These are phyloP conservation scores for Leptoteleia sp. DNA, from an alignment of 1,140 invertebrate genomes.

Conservation along the genomic window DNA sequence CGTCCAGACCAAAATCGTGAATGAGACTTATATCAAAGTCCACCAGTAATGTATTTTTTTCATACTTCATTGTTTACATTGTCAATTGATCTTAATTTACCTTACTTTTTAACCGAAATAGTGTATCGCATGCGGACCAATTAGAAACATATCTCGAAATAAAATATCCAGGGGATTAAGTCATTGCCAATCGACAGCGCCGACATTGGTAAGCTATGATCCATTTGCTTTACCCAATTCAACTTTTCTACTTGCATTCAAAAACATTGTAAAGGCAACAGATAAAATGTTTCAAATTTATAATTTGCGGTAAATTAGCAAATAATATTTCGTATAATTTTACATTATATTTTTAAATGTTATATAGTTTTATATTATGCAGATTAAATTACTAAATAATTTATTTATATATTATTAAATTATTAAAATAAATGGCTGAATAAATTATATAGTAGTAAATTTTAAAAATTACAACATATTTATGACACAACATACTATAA, in stretches of 20 bases:
- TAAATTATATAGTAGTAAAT: too few relatives aligned
- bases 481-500: too few relatives aligned
- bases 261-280: constrained; percentile 37
- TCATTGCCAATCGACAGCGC: constrained; percentile 62
- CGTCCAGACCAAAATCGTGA: constrained; percentile 77
- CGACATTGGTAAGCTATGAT: constrained; percentile 60
- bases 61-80: not conserved
- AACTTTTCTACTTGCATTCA: constrained; percentile 65
- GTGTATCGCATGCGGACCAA: constrained; percentile 57
- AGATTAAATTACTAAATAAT: too few relatives aligned
- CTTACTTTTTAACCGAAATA: constrained; percentile 60
- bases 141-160: constrained; percentile 53
- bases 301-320: too few relatives aligned
- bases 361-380: too few relatives aligned
- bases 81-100: constrained; percentile 38
- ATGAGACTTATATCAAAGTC: constrained; percentile 76
- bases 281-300: constrained; percentile 52
- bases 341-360: too few relatives aligned
- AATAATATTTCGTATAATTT: too few relatives aligned
- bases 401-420: too few relatives aligned
- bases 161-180: constrained; percentile 63
- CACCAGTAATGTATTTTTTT: constrained; percentile 62
- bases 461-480: too few relatives aligned
- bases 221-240: constrained; percentile 60
- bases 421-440: too few relatives aligned